Base-by-base conservation (phyloP, 1,140 invertebrate species). In the Bombus breviceps region DNA sequence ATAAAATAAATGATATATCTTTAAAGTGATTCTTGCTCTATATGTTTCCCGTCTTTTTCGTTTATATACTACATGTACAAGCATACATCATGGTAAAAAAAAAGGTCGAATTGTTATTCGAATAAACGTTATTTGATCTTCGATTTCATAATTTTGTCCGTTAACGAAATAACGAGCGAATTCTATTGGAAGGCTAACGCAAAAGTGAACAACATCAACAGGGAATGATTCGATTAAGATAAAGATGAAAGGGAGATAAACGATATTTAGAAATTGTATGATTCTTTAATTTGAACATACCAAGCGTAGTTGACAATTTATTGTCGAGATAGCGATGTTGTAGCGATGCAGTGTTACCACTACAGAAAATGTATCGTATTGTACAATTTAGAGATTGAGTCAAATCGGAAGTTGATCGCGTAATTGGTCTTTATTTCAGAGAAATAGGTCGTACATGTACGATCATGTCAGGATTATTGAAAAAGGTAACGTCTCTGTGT, bases 1-100 rank as follows among this genome's bases (percentile, higher is more conserved):
- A 72, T 71, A 87, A 57, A 92, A 91, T 86, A 91, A 90, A 92
- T 66, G 86, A 81, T 92, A 47, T 92, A 90, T 88, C 86, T 92
- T 87, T 89, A 89, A 91, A 83, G 66, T 43, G 13, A 32, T 37
- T 64, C 5, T 39, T 15, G 15, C 62, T 82, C 72, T 81, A 13
- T 34, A 75, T 76, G 2, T 57, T 18, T 13, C 1, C 5, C 9
- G 3, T 18, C 9, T 8, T 28, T 59, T 13, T 28, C 4, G 15
- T 41, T 62, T 2, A 4, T 47, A 6, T 37, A 34, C 18, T 47
- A 6, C 34, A 22, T 8, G 34, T 37, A 9, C 32, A 64, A n/a
- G 1, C 4, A 32, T 64, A 32, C 13, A 2, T 64, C 6, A 64
- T 15, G 13, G 1, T 66, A 13, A n/a, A 62, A 62, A 5, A 5